Conservation (phyloP, 2,888 invertebrate genomes). For the Melanostoma mellinum region DNA sequence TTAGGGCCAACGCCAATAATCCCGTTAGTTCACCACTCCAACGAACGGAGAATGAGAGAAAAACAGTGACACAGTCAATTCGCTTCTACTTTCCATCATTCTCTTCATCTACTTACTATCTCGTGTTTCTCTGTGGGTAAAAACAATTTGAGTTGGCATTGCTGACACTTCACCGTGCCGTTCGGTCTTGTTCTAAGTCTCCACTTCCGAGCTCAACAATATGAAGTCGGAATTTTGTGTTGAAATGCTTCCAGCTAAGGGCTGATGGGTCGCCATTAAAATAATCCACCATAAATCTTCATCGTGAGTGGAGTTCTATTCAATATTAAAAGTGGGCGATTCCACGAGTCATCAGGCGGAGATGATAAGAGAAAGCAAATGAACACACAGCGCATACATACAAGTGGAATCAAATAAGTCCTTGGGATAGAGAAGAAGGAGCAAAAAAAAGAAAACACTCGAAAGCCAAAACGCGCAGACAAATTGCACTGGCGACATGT, state of each 20-base stretch:
- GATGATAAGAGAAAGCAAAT: conserved; percentile 13
- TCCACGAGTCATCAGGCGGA: conserved; percentile 23
- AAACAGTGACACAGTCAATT: conserved; percentile 67
- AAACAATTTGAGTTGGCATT: conserved; percentile 60
- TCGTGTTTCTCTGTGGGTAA: conserved; percentile 13
- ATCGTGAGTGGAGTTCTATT: conserved; percentile 70
- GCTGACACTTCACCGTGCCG: conserved; percentile 35
- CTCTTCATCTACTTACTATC: background rate
- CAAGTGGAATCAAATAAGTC: conserved; percentile 16
- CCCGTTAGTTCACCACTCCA: conserved; percentile 51
- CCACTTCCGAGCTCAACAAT: conserved; percentile 39
- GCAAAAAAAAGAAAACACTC: conserved; percentile 38
- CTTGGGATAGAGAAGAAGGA: conserved; percentile 8
- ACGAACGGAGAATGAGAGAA: conserved; percentile 18
- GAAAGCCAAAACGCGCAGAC: conserved; percentile 67
- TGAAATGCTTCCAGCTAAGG: conserved; percentile 56
- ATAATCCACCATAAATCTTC: conserved; percentile 72
- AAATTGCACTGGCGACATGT: conserved; percentile 73
- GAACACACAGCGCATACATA: conserved; percentile 8
- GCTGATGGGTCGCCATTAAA: conserved; percentile 70
- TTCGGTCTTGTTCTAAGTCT: conserved; percentile 35
- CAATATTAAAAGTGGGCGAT: conserved; percentile 69
- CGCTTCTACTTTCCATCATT: conserved; percentile 37
- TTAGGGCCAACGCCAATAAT: conserved; percentile 69
- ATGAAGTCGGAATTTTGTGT: conserved; percentile 52